phyloP scores from a whole-genome alignment of 2,888 invertebrate genomes.

The Polylopha cassiicola region DNA sequence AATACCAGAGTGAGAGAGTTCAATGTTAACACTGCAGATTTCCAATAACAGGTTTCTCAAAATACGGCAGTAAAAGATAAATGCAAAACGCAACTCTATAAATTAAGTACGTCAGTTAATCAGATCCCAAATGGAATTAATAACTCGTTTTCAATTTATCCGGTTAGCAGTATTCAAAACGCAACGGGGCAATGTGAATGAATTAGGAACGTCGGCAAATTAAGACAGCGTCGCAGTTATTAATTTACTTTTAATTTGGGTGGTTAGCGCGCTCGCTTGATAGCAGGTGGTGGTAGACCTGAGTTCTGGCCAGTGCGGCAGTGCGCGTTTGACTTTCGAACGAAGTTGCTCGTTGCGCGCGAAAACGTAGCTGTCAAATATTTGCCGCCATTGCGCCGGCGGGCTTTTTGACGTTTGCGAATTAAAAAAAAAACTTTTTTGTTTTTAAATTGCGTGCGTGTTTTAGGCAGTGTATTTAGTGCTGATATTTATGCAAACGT shows the following conservation, averaged over 20 bases:
- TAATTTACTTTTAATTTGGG: conserved; percentile 36
- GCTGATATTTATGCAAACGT: conserved; percentile 6
- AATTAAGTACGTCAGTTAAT: too few species aligned
- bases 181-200: too few species aligned
- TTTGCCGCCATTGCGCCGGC: conserved; percentile 36
- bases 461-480: conserved; percentile 5
- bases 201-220: too few species aligned
- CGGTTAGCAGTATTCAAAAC: too few species aligned
- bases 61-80: too few species aligned
- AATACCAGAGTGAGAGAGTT: too few species aligned
- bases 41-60: too few species aligned
- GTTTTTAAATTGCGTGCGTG: neutral
- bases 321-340: conserved; percentile 71
- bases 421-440: conserved; percentile 5
- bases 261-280: conserved; percentile 42
- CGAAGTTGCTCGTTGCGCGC: conserved; percentile 48
- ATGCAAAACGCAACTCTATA: too few species aligned
- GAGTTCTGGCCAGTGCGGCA: conserved; percentile 54
- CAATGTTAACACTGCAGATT: too few species aligned
- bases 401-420: conserved; percentile 21
- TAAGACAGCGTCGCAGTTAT: conserved; percentile 28
- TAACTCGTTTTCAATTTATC: too few species aligned
- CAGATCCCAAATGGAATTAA: too few species aligned
- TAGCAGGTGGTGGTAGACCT: conserved; percentile 49
- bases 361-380: conserved; percentile 33